These are phyloP conservation scores for Cyanoramphus novaezelandiae DNA, from an alignment of 2,113 vertebrate species.

Conservation along the genomic window DNA sequence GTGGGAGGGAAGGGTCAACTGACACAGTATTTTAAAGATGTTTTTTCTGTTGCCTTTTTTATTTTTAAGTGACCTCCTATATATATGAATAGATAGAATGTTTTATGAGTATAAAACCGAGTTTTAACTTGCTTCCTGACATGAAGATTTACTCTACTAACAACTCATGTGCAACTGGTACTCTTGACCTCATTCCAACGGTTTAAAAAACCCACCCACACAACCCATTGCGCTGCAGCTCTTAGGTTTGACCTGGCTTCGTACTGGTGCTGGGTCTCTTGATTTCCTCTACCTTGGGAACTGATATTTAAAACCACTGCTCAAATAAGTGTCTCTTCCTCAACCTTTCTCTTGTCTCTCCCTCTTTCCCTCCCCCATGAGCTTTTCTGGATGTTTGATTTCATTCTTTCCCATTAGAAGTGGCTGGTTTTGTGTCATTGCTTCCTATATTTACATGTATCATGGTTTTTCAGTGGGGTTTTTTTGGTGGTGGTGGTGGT, in stretches of 20 bases:
- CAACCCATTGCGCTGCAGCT: constrained; percentile 56
- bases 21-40: constrained; percentile 72
- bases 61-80: constrained; percentile 76
- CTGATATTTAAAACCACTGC: constrained; percentile 68
- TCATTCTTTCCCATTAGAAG: constrained; percentile 64
- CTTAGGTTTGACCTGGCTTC: constrained; percentile 68
- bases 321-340: constrained; percentile 68
- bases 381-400: constrained; percentile 62
- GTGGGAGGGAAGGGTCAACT: constrained; percentile 40
- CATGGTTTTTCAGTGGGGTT: constrained; percentile 38
- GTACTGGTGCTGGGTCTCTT: constrained; percentile 38
- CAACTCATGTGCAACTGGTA: constrained; percentile 76
- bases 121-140: constrained; percentile 67
- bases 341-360: constrained; percentile 1
- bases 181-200: constrained; percentile 74
- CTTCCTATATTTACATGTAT: constrained; percentile 61
- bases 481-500: constrained; percentile 42
- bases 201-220: constrained; percentile 55
- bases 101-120: constrained; percentile 67
- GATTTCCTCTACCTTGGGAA: constrained; percentile 56
- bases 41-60: constrained; percentile 74
- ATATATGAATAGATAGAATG: constrained; percentile 70
- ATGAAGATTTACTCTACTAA: constrained; percentile 68
- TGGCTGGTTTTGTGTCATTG: constrained; percentile 62
- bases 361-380: background rate